These are phyloP conservation scores for Zaprionus camerounensis DNA, from an alignment of 1,140 invertebrate genomes.

Conservation along the genomic window DNA sequence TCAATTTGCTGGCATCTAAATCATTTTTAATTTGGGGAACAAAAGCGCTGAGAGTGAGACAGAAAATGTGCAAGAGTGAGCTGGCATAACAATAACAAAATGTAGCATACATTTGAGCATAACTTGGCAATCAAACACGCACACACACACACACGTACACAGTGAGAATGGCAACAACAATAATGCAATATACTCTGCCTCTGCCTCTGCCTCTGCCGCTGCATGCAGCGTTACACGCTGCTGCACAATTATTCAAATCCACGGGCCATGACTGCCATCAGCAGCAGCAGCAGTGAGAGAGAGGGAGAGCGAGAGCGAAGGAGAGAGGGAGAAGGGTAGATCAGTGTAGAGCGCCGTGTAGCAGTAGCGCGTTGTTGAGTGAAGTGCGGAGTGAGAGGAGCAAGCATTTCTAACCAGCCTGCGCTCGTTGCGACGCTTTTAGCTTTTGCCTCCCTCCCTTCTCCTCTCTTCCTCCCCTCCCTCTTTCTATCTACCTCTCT, in stretches of 20 bases:
- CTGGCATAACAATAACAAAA: slow-evolving; percentile 67
- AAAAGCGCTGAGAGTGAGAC: slow-evolving; percentile 22
- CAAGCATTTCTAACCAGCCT: slow-evolving; percentile 5
- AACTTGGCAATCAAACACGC: slow-evolving; percentile 42
- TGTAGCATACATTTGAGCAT: slow-evolving; percentile 57
- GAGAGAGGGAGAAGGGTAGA: neutral
- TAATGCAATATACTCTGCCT: slow-evolving; percentile 48
- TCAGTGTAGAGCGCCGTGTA: neutral
- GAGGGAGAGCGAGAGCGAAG: neutral
- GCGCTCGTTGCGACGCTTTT: slow-evolving; percentile 24
- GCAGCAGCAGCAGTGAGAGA: slow-evolving; percentile 17
- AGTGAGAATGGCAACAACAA: slow-evolving; percentile 24
- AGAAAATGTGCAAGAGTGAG: neutral
- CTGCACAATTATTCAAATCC: slow-evolving; percentile 82
- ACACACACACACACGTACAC: slow-evolving; percentile 10
- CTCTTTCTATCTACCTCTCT: neutral
- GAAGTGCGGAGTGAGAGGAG: neutral
- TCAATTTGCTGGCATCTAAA: slow-evolving; percentile 80
- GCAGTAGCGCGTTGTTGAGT: neutral
- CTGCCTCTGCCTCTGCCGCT: neutral
- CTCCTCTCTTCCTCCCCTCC: neutral
- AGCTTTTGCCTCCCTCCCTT: neutral
- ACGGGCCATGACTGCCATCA: slow-evolving; percentile 71
- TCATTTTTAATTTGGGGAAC: slow-evolving; percentile 80
- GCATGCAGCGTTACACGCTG: slow-evolving; percentile 68